Percentiles rank a stretch among this genome's conserved stretches.
Evolutionary conservation across 2,888 invertebrate genomes (phyloP).

Genomic region (Adelphocoris suturalis): DNA sequence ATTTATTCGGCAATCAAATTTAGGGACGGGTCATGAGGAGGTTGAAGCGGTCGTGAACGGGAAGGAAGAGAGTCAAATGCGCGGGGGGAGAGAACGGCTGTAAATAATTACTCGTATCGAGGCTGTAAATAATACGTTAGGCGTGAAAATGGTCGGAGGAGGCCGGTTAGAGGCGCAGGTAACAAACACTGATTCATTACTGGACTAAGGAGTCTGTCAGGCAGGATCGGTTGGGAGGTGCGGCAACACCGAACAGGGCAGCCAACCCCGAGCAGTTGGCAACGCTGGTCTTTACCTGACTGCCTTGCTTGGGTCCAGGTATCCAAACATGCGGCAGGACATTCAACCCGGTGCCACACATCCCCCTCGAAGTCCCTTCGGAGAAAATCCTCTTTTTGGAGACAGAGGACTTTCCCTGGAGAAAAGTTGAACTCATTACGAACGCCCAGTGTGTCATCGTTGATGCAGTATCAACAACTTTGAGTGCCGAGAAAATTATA

Average conservation of each 20-base stretch:
- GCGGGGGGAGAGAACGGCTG: constrained; percentile 64
- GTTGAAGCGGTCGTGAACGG: constrained; percentile 50
- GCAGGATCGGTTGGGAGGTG: constrained; percentile 74
- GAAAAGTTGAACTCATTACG: too few species aligned
- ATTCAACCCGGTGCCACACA: constrained; percentile 71
- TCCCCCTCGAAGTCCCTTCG: constrained; percentile 45
- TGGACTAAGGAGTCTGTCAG: constrained; percentile 74
- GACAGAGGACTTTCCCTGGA: neutral
- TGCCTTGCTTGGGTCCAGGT: constrained; percentile 76
- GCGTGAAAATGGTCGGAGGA: constrained; percentile 73
- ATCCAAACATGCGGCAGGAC: constrained; percentile 73
- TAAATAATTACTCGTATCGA: constrained; percentile 72
- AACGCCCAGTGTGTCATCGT: too few species aligned
- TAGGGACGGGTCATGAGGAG: constrained; percentile 59
- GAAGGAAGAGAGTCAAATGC: constrained; percentile 52
- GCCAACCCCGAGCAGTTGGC: constrained; percentile 64
- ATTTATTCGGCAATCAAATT: constrained; percentile 68
- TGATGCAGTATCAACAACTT: too few species aligned
- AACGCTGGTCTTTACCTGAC: constrained; percentile 73
- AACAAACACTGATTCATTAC: constrained; percentile 74
- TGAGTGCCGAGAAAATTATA: too few species aligned
- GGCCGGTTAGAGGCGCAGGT: constrained; percentile 71
- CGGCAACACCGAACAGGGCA: constrained; percentile 62
- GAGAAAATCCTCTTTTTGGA: neutral
- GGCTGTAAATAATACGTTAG: constrained; percentile 74